Evolutionary conservation across 1,140 invertebrate species (phyloP).

Genomic region (Drosophila leontia): DNA sequence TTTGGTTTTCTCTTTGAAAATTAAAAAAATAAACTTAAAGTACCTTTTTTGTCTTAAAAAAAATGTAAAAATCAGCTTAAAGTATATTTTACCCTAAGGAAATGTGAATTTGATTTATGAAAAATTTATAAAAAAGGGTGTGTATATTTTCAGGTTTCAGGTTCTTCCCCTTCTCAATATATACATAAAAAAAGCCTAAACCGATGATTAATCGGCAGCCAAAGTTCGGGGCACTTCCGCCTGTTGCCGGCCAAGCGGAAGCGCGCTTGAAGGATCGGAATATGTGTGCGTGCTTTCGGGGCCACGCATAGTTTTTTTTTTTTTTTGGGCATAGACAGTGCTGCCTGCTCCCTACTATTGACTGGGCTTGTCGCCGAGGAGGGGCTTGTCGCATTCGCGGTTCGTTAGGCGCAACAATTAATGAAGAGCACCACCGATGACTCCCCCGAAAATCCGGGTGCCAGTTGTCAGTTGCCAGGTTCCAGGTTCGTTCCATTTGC

Average conservation of each 20-base stretch:
- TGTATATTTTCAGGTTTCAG: neutral
- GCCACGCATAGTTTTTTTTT: neutral
- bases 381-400: slow-evolving; percentile 67
- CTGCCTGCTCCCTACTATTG: neutral
- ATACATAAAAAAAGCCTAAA: neutral
- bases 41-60: neutral
- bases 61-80: neutral
- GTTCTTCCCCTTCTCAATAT: neutral
- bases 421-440: slow-evolving; percentile 21
- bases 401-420: slow-evolving; percentile 79
- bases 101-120: neutral
- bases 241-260: slow-evolving; percentile 64
- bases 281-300: slow-evolving; percentile 8
- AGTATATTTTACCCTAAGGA: neutral
- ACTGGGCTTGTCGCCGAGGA: slow-evolving; percentile 27
- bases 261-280: slow-evolving; percentile 75
- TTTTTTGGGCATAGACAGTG: slow-evolving; percentile 6
- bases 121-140: neutral
- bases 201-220: slow-evolving; percentile 31
- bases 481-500: slow-evolving; percentile 16
- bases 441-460: neutral
- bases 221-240: slow-evolving; percentile 19
- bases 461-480: neutral
- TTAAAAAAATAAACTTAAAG: neutral
- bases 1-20: too few species aligned